These are phyloP conservation scores for Macrostomum lignano DNA, from an alignment of 1,140 invertebrate species.

Conservation along the genomic window DNA sequence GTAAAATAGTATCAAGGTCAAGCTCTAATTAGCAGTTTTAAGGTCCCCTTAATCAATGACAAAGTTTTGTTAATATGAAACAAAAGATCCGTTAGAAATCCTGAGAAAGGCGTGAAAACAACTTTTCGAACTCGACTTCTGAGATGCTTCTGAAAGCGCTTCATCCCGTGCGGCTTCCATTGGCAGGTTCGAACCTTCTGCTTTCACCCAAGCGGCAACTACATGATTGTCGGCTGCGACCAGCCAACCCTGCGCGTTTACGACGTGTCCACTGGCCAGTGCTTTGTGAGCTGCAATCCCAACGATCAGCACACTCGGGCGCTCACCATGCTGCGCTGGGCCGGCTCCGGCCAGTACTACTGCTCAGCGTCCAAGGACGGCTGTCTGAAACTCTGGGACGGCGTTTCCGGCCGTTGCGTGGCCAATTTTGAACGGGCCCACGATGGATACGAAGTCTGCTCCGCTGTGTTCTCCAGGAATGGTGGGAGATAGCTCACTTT, in stretches of 20 bases:
- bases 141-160: too few species aligned
- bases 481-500: background rate
- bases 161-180: too few species aligned
- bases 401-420: constrained; percentile 65
- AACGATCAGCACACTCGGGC: constrained; percentile 60
- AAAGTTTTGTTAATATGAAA: too few species aligned
- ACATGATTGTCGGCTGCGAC: constrained; percentile 61
- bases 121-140: too few species aligned
- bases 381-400: constrained; percentile 71
- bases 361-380: constrained; percentile 71
- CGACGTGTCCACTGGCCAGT: constrained; percentile 74
- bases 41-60: too few species aligned
- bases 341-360: constrained; percentile 52
- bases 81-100: background rate
- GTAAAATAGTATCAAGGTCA: too few species aligned
- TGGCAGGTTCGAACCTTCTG: constrained; percentile 43
- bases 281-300: constrained; percentile 65
- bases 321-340: constrained; percentile 46
- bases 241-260: constrained; percentile 65
- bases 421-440: constrained; percentile 74
- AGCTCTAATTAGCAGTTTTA: too few species aligned
- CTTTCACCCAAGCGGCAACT: constrained; percentile 81
- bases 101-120: too few species aligned
- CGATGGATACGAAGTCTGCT: constrained; percentile 71
- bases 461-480: constrained; percentile 52